These are phyloP conservation scores for Nomada fucata DNA, from an alignment of 2,888 invertebrate genomes.

Conservation along the genomic window DNA sequence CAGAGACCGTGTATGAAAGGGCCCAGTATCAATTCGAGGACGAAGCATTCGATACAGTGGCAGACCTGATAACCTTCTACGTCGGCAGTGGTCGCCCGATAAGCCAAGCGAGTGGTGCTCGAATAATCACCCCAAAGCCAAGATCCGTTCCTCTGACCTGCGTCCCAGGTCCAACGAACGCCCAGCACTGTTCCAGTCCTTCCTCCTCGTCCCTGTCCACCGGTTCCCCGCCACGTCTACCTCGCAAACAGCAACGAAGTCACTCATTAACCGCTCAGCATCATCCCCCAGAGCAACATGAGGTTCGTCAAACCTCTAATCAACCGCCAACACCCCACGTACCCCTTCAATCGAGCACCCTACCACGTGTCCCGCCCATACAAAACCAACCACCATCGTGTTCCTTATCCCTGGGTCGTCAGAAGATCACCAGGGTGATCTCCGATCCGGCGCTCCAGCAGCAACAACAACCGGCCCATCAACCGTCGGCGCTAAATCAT, in stretches of 20 bases:
- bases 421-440: slow-evolving; percentile 86
- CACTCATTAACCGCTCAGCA: slow-evolving; percentile 90
- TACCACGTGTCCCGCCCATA: slow-evolving; percentile 79
- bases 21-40: slow-evolving; percentile 97
- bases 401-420: slow-evolving; percentile 81
- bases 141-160: slow-evolving; percentile 89
- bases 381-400: slow-evolving; percentile 80
- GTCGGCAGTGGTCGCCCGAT: slow-evolving; percentile 96
- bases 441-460: slow-evolving; percentile 85
- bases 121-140: slow-evolving; percentile 94
- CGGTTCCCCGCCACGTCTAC: slow-evolving; percentile 82
- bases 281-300: slow-evolving; percentile 62
- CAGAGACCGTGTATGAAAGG: slow-evolving; percentile 95
- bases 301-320: slow-evolving; percentile 31
- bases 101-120: slow-evolving; percentile 94
- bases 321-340: slow-evolving; percentile 64
- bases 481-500: slow-evolving; percentile 72
- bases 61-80: slow-evolving; percentile 96
- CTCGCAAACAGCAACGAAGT: slow-evolving; percentile 89
- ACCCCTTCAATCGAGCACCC: slow-evolving; percentile 77
- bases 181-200: slow-evolving; percentile 83
- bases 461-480: slow-evolving; percentile 70
- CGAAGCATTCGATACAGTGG: slow-evolving; percentile 96
- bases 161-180: slow-evolving; percentile 73
- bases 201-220: slow-evolving; percentile 86